Evolutionary conservation across 64 coral and sea anemone species (phyloP).

Genomic region (Pachyseris speciosa): DNA sequence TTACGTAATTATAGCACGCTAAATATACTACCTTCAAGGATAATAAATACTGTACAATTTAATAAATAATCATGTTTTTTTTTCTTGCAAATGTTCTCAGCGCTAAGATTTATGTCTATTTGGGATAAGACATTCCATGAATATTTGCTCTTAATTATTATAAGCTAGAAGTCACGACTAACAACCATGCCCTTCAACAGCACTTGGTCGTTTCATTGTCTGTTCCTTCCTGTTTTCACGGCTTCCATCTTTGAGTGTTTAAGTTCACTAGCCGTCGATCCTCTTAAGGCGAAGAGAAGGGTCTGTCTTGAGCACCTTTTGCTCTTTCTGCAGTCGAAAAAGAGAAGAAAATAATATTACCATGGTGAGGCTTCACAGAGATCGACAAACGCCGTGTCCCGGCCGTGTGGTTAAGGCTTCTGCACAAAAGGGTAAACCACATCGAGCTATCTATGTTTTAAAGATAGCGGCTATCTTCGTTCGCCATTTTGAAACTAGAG

Average conservation of each 20-base stretch:
- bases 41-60: conserved; percentile 61
- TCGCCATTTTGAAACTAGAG: too few species aligned
- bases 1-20: background rate
- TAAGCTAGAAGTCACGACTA: background rate
- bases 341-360: background rate
- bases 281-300: conserved; percentile 69
- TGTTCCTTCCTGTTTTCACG: background rate
- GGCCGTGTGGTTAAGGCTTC: too few species aligned
- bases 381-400: too few species aligned
- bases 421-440: too few species aligned
- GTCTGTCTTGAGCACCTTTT: conserved; percentile 73
- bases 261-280: conserved; percentile 48
- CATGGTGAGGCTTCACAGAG: too few species aligned
- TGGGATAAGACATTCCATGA: background rate
- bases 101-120: background rate
- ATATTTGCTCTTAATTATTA: background rate
- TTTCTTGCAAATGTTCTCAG: conserved; percentile 12
- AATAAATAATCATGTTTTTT: conserved; percentile 41
- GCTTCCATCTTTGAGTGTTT: background rate
- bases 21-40: background rate
- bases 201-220: background rate
- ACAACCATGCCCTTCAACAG: background rate
- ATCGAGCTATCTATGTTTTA: too few species aligned
- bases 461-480: too few species aligned
- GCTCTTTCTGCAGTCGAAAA: conserved; percentile 60